A percentile compares a stretch with the other conserved stretches of the same genome.
Conservation (phyloP, 2,113 vertebrate species). For the Sarotherodon lohbergeri region DNA sequence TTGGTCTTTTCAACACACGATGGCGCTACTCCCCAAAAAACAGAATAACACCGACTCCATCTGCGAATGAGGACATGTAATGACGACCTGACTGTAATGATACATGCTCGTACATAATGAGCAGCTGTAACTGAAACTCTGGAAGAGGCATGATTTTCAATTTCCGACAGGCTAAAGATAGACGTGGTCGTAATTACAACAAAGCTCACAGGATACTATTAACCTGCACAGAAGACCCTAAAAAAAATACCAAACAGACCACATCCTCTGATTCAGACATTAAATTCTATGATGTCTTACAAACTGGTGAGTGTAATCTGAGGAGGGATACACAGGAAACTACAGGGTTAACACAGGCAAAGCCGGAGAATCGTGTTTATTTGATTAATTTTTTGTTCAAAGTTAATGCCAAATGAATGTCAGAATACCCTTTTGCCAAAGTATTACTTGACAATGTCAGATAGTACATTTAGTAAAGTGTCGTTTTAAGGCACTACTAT, state of each 20-base stretch:
- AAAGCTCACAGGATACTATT: conserved; percentile 15
- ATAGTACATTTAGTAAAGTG: not conserved
- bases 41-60: not conserved
- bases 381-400: not conserved
- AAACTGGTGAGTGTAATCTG: not conserved
- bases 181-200: conserved; percentile 23
- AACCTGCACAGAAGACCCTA: not conserved
- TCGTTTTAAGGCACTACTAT: not conserved
- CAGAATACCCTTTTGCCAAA: not conserved
- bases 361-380: not conserved
- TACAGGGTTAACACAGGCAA: not conserved
- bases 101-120: conserved; percentile 45
- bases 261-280: not conserved
- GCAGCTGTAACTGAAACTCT: conserved; percentile 28
- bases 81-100: conserved; percentile 41
- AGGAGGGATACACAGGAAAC: not conserved
- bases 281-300: not conserved
- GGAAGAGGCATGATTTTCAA: conserved; percentile 37
- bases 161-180: conserved; percentile 52
- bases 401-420: not conserved
- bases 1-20: conserved; percentile 5
- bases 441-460: not conserved
- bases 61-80: not conserved
- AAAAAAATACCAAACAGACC: not conserved
- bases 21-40: conserved; percentile 22